Base-by-base conservation (phyloP, 2,888 invertebrate species). In the Romanomermis culicivorax region DNA sequence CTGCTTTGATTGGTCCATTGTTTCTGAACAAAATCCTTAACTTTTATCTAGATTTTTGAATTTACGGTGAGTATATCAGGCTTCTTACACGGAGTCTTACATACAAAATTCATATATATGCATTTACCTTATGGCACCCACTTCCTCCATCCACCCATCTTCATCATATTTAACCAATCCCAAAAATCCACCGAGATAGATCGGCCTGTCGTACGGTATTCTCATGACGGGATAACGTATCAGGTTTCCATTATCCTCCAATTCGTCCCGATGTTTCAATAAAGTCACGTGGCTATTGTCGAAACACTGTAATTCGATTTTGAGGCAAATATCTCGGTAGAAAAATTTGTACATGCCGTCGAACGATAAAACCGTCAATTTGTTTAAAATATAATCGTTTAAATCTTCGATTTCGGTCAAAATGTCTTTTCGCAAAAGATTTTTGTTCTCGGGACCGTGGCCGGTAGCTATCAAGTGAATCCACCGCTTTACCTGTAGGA, bases 301-400 rank as follows among this genome's bases (percentile, higher is more conserved):
- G 56, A 58, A 64, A 56, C 67, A 67, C 24, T 62, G 63, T 65
- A 64, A 64, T 25, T 65, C 63, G 54, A 61, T 64, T n/a, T 62
- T 58, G 65, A 67, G 87, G 72, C 89, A 89, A 58, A 85, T 79
- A 59, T 86, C 81, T 56, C 78, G 76, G 70, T 86, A 89, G 1
- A 79, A 80, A 70, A 80, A 85, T 55, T 61, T 78, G 11, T 49
- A 25, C 29, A n/a, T 4, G 29, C 50, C 50, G 29, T 49, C 50
- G 29, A 27, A 49, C 3, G 27, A n/a, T 4, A 11, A 14, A 7
- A 49, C 23, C 3, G 26, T 25, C 27, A 49, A 49, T 20, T 4
- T 4, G 27, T 25, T 27, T 20, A 27, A 14, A 7, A 49, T 27
- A 49, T 27, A 49, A 14, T 11, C 29, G 29, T 49, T 29, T 20